A percentile compares a stretch with the other conserved stretches of the same genome.
Conservation (phyloP, 2,797 vertebrate genomes). For the Lepidocolaptes lacrymiger region DNA sequence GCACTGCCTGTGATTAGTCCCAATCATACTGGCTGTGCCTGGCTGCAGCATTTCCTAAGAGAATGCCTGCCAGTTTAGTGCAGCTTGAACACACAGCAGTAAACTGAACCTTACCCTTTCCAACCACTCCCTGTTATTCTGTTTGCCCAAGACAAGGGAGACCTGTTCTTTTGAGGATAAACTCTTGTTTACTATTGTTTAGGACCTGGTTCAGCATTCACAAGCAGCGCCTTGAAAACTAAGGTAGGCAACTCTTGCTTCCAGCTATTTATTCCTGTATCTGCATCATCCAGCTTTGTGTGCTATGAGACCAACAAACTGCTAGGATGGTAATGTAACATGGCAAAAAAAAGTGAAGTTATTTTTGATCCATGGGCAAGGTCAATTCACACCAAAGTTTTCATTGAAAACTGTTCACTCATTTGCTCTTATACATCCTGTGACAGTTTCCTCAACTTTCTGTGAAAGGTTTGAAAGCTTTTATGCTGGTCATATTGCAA, state of each 20-base stretch:
- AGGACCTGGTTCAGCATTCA: not conserved
- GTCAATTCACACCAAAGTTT: not conserved
- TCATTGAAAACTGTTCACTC: not conserved
- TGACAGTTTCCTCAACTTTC: not conserved
- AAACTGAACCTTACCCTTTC: constrained; percentile 32
- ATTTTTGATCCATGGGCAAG: not conserved
- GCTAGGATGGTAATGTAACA: not conserved
- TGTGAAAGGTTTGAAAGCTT: not conserved
- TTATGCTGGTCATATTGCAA: not conserved
- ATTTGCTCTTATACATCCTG: not conserved
- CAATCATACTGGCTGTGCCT: not conserved
- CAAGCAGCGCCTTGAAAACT: not conserved
- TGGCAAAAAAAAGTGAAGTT: not conserved
- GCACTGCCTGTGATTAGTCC: not conserved
- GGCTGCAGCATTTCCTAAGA: constrained; percentile 4
- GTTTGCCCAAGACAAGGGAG: constrained; percentile 14
- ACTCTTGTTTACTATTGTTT: not conserved
- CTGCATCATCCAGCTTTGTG: not conserved
- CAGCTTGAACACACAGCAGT: not conserved
- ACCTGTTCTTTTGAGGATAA: not conserved
- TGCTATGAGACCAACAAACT: not conserved
- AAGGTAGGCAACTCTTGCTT: not conserved
- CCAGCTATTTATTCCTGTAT: not conserved
- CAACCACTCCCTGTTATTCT: constrained; percentile 7
- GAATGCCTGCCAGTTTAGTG: not conserved